Percentiles rank a stretch among this genome's conserved stretches.
Evolutionary conservation across 2,797 vertebrate genomes (phyloP).

Genomic region (Trichosurus vulpecula): DNA sequence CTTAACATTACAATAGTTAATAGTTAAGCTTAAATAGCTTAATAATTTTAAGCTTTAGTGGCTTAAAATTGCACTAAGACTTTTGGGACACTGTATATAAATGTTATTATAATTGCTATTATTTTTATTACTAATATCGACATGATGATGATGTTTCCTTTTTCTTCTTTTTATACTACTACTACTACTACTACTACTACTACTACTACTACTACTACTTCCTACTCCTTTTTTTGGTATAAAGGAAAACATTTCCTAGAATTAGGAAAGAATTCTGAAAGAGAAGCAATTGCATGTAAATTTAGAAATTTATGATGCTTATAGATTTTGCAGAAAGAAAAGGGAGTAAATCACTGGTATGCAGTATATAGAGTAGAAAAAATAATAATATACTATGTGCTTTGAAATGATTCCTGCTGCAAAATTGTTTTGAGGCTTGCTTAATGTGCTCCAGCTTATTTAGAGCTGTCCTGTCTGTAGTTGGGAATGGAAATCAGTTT

Average conservation of each 20-base stretch:
- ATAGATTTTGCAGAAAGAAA: not conserved
- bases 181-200: not conserved
- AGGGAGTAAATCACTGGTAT: not conserved
- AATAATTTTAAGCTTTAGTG: not conserved
- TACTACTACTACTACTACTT: not conserved
- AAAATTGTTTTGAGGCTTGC: not conserved
- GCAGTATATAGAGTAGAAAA: not conserved
- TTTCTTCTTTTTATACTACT: too few relatives aligned
- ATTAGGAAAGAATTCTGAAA: constrained; percentile 6
- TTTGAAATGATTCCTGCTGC: not conserved
- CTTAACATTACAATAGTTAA: too few relatives aligned
- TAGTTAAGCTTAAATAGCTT: not conserved
- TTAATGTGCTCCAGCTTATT: not conserved
- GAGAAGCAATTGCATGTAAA: not conserved
- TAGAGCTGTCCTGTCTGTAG: not conserved
- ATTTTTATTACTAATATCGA: not conserved
- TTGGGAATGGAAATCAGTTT: not conserved
- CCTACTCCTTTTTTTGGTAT: not conserved
- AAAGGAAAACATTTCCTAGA: not conserved
- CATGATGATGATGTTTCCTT: too few relatives aligned
- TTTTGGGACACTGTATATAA: not conserved
- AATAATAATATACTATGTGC: fast-evolving
- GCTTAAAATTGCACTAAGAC: not conserved
- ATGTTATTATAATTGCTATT: not conserved
- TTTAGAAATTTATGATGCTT: not conserved